Evolutionary conservation across 64 coral and sea anemone species (phyloP).

Genomic region (Stichodactyla mertensii): DNA sequence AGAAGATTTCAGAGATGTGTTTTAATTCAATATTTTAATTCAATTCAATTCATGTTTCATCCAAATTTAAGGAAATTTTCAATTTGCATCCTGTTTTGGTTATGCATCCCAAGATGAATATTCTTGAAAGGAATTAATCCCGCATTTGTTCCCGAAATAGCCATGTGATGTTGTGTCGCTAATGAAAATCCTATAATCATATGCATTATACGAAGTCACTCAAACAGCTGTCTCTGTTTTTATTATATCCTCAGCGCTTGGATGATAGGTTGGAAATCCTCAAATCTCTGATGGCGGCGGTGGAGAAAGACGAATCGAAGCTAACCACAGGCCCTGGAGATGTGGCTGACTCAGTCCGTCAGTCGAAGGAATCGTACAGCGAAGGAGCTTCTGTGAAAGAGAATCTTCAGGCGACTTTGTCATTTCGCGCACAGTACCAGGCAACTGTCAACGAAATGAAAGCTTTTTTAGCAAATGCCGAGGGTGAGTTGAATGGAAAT

Average conservation of each 20-base stretch:
- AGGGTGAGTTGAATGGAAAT: slow-evolving; percentile 15
- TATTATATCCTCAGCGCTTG: slow-evolving; percentile 25
- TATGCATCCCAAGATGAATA: neutral
- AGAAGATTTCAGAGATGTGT: no score
- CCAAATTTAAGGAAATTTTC: neutral
- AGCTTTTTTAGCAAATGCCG: slow-evolving; percentile 10
- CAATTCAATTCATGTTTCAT: no score
- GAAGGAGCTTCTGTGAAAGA: slow-evolving; percentile 19
- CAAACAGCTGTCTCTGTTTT: slow-evolving; percentile 10
- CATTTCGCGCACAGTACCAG: slow-evolving; percentile 57
- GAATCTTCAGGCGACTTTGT: slow-evolving; percentile 58
- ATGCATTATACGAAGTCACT: neutral
- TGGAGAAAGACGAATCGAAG: slow-evolving; percentile 30
- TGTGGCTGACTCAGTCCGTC: neutral
- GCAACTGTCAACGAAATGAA: slow-evolving; percentile 25
- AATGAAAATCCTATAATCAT: slow-evolving; percentile 8
- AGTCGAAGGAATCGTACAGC: neutral
- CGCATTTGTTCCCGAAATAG: neutral
- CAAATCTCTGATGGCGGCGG: slow-evolving; percentile 35
- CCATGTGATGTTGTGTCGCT: neutral
- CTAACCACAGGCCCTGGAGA: neutral
- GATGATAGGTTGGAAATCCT: slow-evolving; percentile 31
- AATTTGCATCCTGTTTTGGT: neutral
- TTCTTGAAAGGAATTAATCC: neutral
- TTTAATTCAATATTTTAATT: no score